phyloP scores from a whole-genome alignment of 1,140 invertebrate genomes.

The Pentalonia nigronervosa region DNA sequence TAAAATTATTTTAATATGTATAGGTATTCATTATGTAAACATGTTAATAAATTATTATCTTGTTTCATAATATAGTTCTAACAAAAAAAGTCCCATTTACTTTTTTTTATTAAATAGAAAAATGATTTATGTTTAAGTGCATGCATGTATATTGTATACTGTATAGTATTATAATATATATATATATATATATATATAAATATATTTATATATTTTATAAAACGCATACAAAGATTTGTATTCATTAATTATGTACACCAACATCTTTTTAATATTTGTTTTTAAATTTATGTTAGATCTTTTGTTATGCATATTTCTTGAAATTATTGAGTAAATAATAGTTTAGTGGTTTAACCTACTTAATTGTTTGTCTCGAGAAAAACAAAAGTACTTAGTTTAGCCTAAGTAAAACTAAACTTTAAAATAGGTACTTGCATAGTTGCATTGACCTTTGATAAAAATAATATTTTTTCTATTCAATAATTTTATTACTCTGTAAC shows the following conservation, averaged over 20 bases:
- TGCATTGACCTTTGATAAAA: background rate
- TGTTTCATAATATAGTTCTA: background rate
- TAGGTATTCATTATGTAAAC: background rate
- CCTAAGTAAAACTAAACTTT: background rate
- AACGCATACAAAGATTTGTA: background rate
- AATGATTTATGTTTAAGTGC: background rate
- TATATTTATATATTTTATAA: background rate
- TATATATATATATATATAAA: no score
- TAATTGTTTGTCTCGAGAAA: background rate
- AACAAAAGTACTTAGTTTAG: background rate
- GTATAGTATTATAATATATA: background rate
- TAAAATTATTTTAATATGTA: background rate
- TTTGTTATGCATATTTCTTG: background rate
- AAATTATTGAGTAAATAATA: background rate
- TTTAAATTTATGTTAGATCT: background rate
- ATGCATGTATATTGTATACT: background rate
- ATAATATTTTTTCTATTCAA: background rate
- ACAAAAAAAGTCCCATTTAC: background rate
- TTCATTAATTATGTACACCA: background rate
- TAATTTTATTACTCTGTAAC: constrained; percentile 10
- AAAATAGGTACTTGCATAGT: background rate
- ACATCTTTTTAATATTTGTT: background rate
- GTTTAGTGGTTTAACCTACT: background rate
- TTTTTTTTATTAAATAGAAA: background rate
- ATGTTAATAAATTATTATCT: background rate